Evolutionary conservation across 2,888 invertebrate genomes (phyloP), one percentile per base, ranked within the genome.

Genomic region (Rhabditoides inermis): DNA sequence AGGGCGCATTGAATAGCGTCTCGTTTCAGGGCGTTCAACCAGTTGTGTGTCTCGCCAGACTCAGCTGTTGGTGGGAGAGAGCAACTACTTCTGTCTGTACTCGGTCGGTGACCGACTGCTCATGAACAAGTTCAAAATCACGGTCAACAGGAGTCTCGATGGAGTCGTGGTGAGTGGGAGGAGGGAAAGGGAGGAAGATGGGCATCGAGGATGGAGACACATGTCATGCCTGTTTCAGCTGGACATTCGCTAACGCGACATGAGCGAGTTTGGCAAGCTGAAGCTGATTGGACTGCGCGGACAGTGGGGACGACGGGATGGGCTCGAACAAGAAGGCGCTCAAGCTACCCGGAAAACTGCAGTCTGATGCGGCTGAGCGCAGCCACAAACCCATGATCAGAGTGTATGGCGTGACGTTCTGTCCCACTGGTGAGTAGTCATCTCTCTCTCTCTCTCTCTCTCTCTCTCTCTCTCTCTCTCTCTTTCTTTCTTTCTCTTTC

Each of bases 41-140:
- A 87, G 2, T 81, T 98, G 50, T 88, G 88, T 71, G 99, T 92
- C 77, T 88, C 92, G 0, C 88, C 92, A 0, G 92, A 98, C 80
- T 49, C 88, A 85, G 71, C 79, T 99, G 3, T 78, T 99, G 32
- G 92, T 90, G 22, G 98, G 98, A 0, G 87, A 88, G 73, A 90
- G 92, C 0, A 89, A 91, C 77, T 85, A 88, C 77, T 86, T 98
- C 42, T 98, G 95, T 71, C 85, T 98, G 60, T 99, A 95, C 79
- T 87, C 88, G 75, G 84, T 90, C 0, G 80, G 81, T 26, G 88
- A 91, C 75, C 83, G 85, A 2, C 81, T 95, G 27, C 82, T 98
- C 3, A 78, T 95, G 37, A 90, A 88, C 77, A 92, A 89, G 78
- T 92, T 90, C 77, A 86, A 87, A 75, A 86, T 99, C 57, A 92